Conservation (phyloP, 1,140 invertebrate species). For the Bombyx mori region DNA sequence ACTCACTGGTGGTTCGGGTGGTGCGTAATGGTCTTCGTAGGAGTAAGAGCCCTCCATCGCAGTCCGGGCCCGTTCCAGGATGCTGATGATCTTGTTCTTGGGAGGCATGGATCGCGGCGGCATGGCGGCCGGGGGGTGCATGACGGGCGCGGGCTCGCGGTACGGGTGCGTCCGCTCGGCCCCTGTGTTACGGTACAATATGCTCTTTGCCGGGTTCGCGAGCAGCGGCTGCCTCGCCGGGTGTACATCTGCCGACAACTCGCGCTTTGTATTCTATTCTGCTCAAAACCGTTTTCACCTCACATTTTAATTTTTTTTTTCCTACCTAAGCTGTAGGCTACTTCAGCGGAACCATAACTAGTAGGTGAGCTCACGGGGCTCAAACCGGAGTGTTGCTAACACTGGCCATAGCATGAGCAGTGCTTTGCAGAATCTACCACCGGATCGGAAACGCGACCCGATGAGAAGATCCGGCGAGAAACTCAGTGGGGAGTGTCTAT, state of each 20-base stretch:
- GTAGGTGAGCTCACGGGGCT: no score
- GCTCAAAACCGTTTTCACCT: no score
- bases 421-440: no score
- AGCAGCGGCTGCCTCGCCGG: slow-evolving; percentile 12
- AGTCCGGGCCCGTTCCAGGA: slow-evolving; percentile 82
- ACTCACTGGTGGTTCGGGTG: slow-evolving; percentile 64
- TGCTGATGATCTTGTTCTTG: slow-evolving; percentile 87
- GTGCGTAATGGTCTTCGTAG: slow-evolving; percentile 48
- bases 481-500: no score
- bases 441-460: no score
- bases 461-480: no score
- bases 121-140: slow-evolving; percentile 43
- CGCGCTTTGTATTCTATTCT: background rate
- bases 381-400: no score
- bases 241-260: slow-evolving; percentile 9
- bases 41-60: slow-evolving; percentile 83
- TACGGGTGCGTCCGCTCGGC: slow-evolving; percentile 34
- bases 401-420: no score
- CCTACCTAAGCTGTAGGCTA: no score
- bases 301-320: no score
- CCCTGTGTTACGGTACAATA: slow-evolving; percentile 34
- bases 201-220: slow-evolving; percentile 15
- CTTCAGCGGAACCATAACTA: no score
- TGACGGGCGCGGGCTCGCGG: slow-evolving; percentile 42
- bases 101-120: slow-evolving; percentile 61